Evolutionary conservation across 2,888 invertebrate species (phyloP), one percentile per base, ranked within the genome.

Genomic region (Elaeidobius kamerunicus): DNA sequence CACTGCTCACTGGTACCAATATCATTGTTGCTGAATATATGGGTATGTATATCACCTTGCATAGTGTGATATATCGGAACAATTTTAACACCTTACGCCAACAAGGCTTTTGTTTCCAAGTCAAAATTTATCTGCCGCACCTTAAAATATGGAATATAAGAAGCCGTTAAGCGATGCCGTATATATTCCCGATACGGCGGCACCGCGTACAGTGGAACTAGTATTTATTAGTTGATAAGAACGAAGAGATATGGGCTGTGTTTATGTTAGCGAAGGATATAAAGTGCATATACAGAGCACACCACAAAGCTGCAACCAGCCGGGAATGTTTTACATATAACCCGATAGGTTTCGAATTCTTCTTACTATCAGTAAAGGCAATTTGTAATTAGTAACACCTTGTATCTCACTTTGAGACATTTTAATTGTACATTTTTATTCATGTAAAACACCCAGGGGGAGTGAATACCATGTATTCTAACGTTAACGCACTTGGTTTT

Each of bases 41-140:
- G 17, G 39, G 48, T 28, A 44, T 48, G 48, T 27, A 43, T 53
- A 53, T 48, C 44, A 35, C 36, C 20, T 45, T 35, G 18, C 41
- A 19, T 32, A 32, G 15, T 45, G 49, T 54, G 49, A 54, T 49
- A 49, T 44, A 49, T 44, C 30, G 44, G 28, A 39, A 18, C 49
- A 43, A 45, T 48, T 54, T 54, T 49, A 54, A 54, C 54, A 44
- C 44, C 48, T 48, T 48, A 48, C 48, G 43, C 47, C 48, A 53
- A 53, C 53, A 53, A 48, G 48, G 43, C 49, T 49, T 53, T 54
- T 54, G 54, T 54, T 54, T 54, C 18, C 49, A 39, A 54, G 40
- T 27, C 35, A 36, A 46, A 52, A 52, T 51, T 45, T 52, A 52
- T 52, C 45, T 52, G 14, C 36, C 14, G 35, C 52, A 35, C 45